Base-by-base conservation (phyloP, 2,888 invertebrate species). In the Cyaniris semiargus region DNA sequence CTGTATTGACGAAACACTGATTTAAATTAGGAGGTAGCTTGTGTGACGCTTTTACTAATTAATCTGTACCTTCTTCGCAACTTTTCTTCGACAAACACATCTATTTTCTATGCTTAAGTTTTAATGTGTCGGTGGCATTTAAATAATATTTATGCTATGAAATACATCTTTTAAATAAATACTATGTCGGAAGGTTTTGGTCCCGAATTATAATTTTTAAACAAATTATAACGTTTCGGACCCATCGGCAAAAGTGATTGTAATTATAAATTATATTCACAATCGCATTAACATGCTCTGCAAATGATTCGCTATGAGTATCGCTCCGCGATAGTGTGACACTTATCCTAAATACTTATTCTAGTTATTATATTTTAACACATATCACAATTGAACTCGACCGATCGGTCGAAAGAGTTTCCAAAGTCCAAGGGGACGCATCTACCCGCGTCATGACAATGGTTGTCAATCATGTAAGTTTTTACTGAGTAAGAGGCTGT, bases 401-500 rank as follows among this genome's bases (percentile, higher is more conserved):
- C 56, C 56, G 21, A 3, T 92, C 80, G 76, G 81, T 80, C 78
- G 92, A 92, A 93, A 93, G 88, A 88, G 88, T 84, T 88, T 89
- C 90, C 88, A 92, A 87, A 87, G 93, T 93, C 91, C 93, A 88
- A 87, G 84, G 79, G 81, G 85, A 89, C 91, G 90, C 89, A 86
- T 79, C 74, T 70, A 79, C 79, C 81, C 87, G 89, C 91, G 92
- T 93, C 92, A 92, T 27, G 82, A 81, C 79, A 82, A 85, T 87
- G 85, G 83, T 82, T 85, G 94, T 94, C 95, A 96, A 94, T 97
- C 97, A 88, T 97, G 97, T 88, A 97, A 94, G 90, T 97, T 97
- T 94, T 97, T 97, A 90, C 97, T 97, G 84, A 98, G 95, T 80
- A 97, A 95, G 86, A 98, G 94, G 92, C 97, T 97, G 86, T 98